A percentile compares a stretch with the other conserved stretches of the same genome.
phyloP scores from a whole-genome alignment of 2,888 invertebrate species.

The Mythimna ferrago region DNA sequence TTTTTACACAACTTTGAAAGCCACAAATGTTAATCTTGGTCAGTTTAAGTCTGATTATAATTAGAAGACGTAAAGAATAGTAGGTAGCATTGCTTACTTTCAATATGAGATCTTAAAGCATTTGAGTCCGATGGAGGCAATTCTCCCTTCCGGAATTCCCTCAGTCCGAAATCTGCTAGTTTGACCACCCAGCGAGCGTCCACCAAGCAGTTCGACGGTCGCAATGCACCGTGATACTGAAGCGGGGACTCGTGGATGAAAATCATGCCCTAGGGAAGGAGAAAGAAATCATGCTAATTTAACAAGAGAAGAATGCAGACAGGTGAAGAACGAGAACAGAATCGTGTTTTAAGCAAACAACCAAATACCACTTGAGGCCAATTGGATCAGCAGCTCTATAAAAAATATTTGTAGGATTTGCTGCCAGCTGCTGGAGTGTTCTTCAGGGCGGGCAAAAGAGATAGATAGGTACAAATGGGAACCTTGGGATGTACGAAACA shows the following conservation, averaged over 20 bases:
- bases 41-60: background rate
- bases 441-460: background rate
- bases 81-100: conserved; percentile 90
- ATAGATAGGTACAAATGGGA: background rate
- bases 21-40: too few species aligned
- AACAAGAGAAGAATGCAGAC: background rate
- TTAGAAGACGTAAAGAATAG: too few species aligned
- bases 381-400: background rate
- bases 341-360: background rate
- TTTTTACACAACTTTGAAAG: too few species aligned
- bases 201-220: conserved; percentile 97
- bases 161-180: conserved; percentile 97
- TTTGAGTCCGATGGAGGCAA: conserved; percentile 92
- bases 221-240: conserved; percentile 96
- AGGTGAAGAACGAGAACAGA: background rate
- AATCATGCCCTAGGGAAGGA: conserved; percentile 94
- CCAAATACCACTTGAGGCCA: background rate
- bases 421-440: background rate
- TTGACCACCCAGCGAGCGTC: conserved; percentile 99
- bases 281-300: background rate
- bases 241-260: conserved; percentile 97
- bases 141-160: conserved; percentile 95
- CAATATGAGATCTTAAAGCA: conserved; percentile 92
- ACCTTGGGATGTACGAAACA: conserved; percentile 12
- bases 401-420: background rate